Evolutionary conservation across 2,113 vertebrate genomes (phyloP).

Genomic region (Lasiurus borealis): DNA sequence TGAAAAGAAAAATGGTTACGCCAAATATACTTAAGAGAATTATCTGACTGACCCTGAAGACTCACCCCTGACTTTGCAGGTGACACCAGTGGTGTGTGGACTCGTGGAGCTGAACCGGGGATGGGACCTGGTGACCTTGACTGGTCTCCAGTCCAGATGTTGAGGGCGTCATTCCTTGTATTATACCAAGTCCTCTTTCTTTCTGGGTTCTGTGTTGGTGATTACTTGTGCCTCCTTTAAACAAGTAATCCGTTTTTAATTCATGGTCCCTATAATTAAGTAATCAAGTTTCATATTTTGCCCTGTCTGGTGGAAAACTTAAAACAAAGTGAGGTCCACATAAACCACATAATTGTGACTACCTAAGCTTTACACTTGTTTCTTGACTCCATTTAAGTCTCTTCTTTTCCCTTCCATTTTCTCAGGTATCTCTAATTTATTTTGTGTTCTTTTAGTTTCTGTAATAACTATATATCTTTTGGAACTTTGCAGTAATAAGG

Average conservation of each 20-base stretch:
- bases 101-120: not conserved
- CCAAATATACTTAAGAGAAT: not conserved
- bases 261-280: not conserved
- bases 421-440: not conserved
- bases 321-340: not conserved
- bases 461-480: not conserved
- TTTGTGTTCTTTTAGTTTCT: constrained; percentile 20
- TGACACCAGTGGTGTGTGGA: no score
- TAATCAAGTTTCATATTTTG: not conserved
- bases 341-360: not conserved
- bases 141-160: not conserved
- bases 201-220: constrained; percentile 1
- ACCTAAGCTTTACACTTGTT: not conserved
- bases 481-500: not conserved
- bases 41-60: not conserved
- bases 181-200: not conserved
- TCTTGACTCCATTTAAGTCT: not conserved
- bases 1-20: not conserved
- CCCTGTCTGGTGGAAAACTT: not conserved
- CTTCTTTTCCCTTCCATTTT: not conserved
- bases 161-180: rapidly evolving
- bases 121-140: not conserved
- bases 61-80: not conserved
- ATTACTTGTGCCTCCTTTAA: not conserved
- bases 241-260: constrained; percentile 13